Conservation (phyloP, 2,797 vertebrate species). For the Chaunax sp. region DNA sequence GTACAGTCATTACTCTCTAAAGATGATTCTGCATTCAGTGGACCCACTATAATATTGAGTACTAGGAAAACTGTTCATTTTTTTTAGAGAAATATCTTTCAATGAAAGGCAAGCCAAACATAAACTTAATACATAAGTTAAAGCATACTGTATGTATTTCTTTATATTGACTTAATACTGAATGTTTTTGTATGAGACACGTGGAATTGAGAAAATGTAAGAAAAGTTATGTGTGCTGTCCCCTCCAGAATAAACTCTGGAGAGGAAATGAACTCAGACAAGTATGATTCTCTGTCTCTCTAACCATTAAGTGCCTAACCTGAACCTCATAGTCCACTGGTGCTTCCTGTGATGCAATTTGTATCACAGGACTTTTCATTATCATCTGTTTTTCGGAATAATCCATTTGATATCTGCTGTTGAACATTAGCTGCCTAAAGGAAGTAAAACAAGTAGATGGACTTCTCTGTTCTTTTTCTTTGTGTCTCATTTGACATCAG, state of each 20-base stretch:
- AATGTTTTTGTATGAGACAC: too few species aligned
- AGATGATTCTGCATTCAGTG: too few species aligned
- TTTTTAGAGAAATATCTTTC: too few species aligned
- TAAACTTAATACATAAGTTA: too few species aligned
- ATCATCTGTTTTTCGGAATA: conserved; percentile 22
- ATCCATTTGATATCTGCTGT: conserved; percentile 3
- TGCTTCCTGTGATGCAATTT: neutral
- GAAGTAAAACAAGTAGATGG: conserved; percentile 11
- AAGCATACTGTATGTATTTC: too few species aligned
- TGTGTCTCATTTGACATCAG: conserved; percentile 18
- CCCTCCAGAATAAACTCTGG: conserved; percentile 16
- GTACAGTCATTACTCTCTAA: too few species aligned
- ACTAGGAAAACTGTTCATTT: too few species aligned
- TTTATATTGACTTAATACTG: too few species aligned
- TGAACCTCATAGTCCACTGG: conserved; percentile 2
- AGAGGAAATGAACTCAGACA: conserved; percentile 13
- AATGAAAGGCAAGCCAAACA: too few species aligned
- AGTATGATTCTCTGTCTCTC: conserved; percentile 5
- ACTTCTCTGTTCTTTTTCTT: conserved; percentile 12
- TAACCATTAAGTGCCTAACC: conserved; percentile 19
- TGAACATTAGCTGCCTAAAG: conserved; percentile 32
- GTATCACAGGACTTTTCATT: conserved; percentile 16
- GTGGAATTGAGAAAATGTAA: neutral
- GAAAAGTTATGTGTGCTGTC: conserved; percentile 16
- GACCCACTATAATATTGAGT: too few species aligned